A percentile compares a stretch with the other conserved stretches of the same genome.
Evolutionary conservation across 2,888 invertebrate genomes (phyloP).

Genomic region (Agriopis aurantiaria): DNA sequence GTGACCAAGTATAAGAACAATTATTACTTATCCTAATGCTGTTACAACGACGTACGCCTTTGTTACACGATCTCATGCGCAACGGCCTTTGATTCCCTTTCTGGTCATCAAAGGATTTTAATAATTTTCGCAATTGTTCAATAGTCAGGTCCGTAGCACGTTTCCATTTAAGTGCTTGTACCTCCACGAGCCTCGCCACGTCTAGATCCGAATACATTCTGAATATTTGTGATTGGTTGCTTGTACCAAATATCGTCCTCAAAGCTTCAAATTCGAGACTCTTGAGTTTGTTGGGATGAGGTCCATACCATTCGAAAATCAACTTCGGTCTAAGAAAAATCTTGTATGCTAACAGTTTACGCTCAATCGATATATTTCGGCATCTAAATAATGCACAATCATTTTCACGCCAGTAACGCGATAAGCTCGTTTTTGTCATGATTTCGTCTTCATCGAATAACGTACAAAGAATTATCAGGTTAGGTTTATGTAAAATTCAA

Average conservation of each 20-base stretch:
- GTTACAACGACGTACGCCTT: background rate
- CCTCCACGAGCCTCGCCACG: conserved; percentile 54
- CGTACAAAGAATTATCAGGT: no score
- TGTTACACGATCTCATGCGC: conserved; percentile 10
- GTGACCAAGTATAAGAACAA: background rate
- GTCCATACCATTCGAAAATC: conserved; percentile 59
- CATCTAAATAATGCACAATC: conserved; percentile 46
- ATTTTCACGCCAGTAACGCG: conserved; percentile 48
- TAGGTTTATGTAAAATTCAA: background rate
- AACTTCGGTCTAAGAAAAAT: conserved; percentile 65
- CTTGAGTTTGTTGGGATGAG: conserved; percentile 43
- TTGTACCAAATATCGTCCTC: conserved; percentile 53
- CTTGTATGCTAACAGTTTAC: conserved; percentile 62
- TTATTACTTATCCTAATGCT: background rate
- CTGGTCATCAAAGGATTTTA: background rate
- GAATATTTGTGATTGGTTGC: background rate
- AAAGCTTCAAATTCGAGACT: conserved; percentile 57
- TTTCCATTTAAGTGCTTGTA: conserved; percentile 61
- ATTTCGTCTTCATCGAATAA: background rate
- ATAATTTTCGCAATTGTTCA: conserved; percentile 40
- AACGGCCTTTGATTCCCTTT: background rate
- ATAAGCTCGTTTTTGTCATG: conserved; percentile 8
- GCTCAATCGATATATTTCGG: conserved; percentile 44
- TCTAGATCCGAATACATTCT: conserved; percentile 53
- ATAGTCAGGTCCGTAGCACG: conserved; percentile 43